Percentiles rank a stretch among this genome's conserved stretches.
phyloP scores from a whole-genome alignment of 2,113 vertebrate species.

The Fregetta grallaria region DNA sequence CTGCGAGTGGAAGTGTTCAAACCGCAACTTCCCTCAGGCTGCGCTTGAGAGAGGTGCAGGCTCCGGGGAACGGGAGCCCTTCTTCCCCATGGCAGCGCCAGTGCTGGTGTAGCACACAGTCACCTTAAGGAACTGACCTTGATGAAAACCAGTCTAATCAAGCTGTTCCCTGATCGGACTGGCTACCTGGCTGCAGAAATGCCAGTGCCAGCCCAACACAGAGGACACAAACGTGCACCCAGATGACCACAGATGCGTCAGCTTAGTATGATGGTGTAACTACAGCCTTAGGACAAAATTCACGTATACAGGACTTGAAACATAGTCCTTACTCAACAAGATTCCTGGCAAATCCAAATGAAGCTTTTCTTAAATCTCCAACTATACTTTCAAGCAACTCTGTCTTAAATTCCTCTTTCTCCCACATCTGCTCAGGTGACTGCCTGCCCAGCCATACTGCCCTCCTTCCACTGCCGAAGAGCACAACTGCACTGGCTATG shows the following conservation, averaged over 20 bases:
- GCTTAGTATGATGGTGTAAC: not conserved
- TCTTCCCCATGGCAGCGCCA: not conserved
- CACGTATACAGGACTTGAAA: not conserved
- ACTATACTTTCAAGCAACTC: not conserved
- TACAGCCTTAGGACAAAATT: not conserved
- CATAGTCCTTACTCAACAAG: not conserved
- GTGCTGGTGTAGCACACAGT: accelerated
- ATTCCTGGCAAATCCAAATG: not conserved
- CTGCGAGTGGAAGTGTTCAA: accelerated
- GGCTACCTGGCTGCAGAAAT: not conserved
- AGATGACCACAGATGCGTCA: not conserved
- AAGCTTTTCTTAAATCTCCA: not conserved
- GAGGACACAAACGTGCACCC: not conserved
- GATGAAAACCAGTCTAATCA: not conserved
- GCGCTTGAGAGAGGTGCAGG: accelerated
- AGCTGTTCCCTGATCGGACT: not conserved
- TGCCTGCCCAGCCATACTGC: not conserved
- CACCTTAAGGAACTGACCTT: not conserved
- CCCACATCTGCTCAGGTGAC: accelerated
- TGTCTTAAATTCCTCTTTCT: not conserved
- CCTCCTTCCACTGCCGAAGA: not conserved
- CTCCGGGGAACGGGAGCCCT: not conserved
- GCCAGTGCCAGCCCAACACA: not conserved
- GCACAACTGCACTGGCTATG: not conserved
- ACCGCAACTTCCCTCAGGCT: accelerated